phyloP scores from a whole-genome alignment of 2,888 invertebrate genomes.

The Ormyrus nitidulus region DNA sequence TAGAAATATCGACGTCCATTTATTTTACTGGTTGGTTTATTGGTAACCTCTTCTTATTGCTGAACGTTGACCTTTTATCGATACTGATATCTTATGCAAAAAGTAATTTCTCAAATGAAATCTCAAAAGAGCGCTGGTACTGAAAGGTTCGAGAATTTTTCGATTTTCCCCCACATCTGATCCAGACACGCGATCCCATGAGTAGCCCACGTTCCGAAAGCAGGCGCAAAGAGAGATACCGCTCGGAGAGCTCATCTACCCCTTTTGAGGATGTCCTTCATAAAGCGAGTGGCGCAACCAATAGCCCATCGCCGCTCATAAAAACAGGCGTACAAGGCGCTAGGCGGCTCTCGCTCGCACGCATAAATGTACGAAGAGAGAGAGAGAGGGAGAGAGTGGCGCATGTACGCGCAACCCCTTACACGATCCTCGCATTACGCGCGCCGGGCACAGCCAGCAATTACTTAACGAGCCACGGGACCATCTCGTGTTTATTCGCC shows the following conservation, averaged over 20 bases:
- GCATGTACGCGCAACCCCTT: constrained; percentile 55
- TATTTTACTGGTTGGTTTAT: background rate
- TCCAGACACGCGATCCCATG: background rate
- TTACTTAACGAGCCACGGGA: constrained; percentile 69
- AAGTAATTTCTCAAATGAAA: background rate
- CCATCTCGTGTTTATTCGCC: constrained; percentile 61
- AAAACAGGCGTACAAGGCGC: constrained; percentile 56
- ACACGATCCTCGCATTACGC: constrained; percentile 71
- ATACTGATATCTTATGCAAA: background rate
- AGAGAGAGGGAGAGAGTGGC: constrained; percentile 57
- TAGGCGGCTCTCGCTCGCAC: no score
- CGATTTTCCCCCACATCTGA: background rate
- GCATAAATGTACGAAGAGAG: no score
- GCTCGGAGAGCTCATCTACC: constrained; percentile 33
- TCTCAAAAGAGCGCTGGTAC: background rate
- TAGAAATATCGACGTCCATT: background rate
- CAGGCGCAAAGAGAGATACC: constrained; percentile 1
- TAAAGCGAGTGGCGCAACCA: constrained; percentile 56
- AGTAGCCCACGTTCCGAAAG: background rate
- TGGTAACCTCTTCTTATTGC: background rate
- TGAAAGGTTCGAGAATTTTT: no score
- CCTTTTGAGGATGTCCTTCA: constrained; percentile 53
- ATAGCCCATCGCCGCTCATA: constrained; percentile 56
- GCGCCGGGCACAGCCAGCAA: constrained; percentile 62
- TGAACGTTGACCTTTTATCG: background rate